Evolutionary conservation across 2,113 vertebrate genomes (phyloP).

Genomic region (Gopherus flavomarginatus): DNA sequence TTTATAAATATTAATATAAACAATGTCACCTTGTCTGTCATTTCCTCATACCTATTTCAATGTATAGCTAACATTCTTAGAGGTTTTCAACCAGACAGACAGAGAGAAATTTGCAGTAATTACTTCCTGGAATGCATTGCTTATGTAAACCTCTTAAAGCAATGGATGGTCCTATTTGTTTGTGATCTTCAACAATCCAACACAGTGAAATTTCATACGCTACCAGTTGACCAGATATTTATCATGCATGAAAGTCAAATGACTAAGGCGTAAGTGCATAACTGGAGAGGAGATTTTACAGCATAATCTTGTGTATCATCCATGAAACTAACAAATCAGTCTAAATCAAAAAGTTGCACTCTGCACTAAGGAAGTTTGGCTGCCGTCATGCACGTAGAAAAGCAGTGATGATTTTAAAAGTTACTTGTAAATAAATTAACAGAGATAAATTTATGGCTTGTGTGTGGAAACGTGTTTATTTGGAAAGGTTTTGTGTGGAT

Average conservation of each 20-base stretch:
- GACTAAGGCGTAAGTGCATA: conserved; percentile 21
- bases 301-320: not conserved
- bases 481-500: not conserved
- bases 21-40: not conserved
- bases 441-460: not conserved
- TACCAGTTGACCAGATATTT: not conserved
- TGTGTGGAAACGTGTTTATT: not conserved
- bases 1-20: not conserved
- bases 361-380: not conserved
- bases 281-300: conserved; percentile 48
- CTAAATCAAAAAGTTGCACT: not conserved
- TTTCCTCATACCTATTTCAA: not conserved
- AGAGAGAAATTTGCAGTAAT: not conserved
- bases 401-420: conserved; percentile 8
- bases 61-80: not conserved
- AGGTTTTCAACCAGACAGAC: not conserved
- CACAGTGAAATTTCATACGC: not conserved
- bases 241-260: conserved; percentile 31
- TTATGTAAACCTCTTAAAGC: conserved; percentile 36
- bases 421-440: conserved; percentile 36
- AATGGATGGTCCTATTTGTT: not conserved
- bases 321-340: not conserved
- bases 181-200: conserved; percentile 11
- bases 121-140: conserved; percentile 36
- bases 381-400: conserved; percentile 60